phyloP scores from a whole-genome alignment of 2,888 invertebrate genomes.

The Calliphora vomitoria region DNA sequence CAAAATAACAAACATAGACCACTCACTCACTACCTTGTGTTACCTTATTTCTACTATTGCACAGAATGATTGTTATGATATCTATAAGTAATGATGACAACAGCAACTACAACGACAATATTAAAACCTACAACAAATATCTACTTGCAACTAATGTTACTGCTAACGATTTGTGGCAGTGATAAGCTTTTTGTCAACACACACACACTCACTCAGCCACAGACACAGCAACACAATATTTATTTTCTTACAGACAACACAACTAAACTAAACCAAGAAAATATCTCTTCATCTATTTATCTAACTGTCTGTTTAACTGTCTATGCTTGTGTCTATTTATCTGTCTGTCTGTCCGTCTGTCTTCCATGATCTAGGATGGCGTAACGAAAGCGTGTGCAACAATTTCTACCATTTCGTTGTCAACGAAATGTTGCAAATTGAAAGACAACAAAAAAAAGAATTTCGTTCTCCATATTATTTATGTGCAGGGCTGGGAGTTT shows the following conservation, averaged over 20 bases:
- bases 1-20: no score
- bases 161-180: conserved; percentile 52
- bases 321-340: not conserved
- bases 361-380: not conserved
- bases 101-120: conserved; percentile 7
- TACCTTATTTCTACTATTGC: not conserved
- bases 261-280: conserved; percentile 36
- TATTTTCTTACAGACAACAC: not conserved
- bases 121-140: conserved; percentile 29
- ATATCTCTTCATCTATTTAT: conserved; percentile 40
- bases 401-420: conserved; percentile 30
- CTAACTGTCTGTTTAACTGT: conserved; percentile 38
- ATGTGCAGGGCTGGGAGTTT: not conserved
- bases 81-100: conserved; percentile 53
- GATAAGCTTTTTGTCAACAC: conserved; percentile 55
- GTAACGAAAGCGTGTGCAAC: conserved; percentile 30
- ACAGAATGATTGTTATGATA: conserved; percentile 42
- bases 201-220: no score
- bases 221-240: conserved; percentile 24
- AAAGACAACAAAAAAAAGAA: not conserved
- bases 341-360: conserved; percentile 3
- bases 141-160: not conserved
- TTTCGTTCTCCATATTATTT: conserved; percentile 16
- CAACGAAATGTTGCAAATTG: conserved; percentile 41
- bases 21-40: no score